Evolutionary conservation across 2,797 vertebrate species (phyloP).

Genomic region (Zalophus californianus): DNA sequence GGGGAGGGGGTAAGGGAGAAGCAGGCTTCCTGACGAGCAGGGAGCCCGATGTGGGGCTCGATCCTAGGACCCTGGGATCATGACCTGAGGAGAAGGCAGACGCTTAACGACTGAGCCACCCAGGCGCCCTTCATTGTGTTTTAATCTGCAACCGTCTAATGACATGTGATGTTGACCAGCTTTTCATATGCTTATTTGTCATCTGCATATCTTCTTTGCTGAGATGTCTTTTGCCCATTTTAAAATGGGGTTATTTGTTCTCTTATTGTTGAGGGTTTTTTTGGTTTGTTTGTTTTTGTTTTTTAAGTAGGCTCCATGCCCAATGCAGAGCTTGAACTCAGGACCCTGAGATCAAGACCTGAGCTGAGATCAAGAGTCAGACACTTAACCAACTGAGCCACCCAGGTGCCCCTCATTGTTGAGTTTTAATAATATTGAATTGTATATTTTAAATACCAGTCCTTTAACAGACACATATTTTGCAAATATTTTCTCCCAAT

Average conservation of each 20-base stretch:
- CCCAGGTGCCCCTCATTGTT: neutral
- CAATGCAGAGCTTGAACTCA: neutral
- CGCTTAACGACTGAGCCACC: too few relatives aligned
- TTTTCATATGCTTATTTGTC: neutral
- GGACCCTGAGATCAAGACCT: neutral
- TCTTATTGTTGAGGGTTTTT: neutral
- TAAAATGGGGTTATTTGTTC: neutral
- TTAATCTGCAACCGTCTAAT: neutral
- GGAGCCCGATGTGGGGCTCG: too few relatives aligned
- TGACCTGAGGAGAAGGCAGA: too few relatives aligned
- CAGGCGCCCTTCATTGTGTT: neutral
- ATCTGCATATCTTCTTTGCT: neutral
- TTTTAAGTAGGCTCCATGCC: neutral
- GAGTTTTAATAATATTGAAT: neutral
- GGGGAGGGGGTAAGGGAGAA: too few relatives aligned
- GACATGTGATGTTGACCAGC: neutral
- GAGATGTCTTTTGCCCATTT: neutral
- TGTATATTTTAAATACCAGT: neutral
- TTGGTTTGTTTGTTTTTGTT: too few relatives aligned
- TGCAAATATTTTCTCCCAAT: constrained; percentile 15
- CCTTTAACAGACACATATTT: neutral
- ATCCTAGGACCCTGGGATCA: too few relatives aligned
- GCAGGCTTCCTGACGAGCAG: too few relatives aligned
- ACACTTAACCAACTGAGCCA: neutral
- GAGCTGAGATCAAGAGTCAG: neutral